phyloP scores from a whole-genome alignment of 2,888 invertebrate genomes.

The Coronaproctus castanopsis region DNA sequence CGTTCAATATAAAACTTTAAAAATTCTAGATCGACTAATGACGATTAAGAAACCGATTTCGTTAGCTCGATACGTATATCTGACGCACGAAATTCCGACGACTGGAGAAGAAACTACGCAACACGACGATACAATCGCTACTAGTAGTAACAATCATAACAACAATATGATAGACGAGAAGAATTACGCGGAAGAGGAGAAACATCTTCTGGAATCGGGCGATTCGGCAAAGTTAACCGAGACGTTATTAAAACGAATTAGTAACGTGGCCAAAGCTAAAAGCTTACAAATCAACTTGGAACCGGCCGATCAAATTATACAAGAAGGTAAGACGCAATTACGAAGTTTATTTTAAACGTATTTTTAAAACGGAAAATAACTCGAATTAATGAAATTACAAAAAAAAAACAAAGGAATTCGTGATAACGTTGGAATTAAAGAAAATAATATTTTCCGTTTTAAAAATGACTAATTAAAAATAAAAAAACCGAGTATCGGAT shows the following conservation, averaged over 20 bases:
- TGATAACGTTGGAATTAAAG: too few relatives aligned
- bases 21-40: slow-evolving; percentile 4
- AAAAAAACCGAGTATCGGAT: too few relatives aligned
- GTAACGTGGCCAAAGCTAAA: slow-evolving; percentile 6
- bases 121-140: slow-evolving; percentile 7
- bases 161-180: too few relatives aligned
- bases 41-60: slow-evolving; percentile 9
- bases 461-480: too few relatives aligned
- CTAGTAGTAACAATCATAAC: slow-evolving; percentile 3
- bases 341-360: too few relatives aligned
- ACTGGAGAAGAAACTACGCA: neutral
- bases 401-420: neutral
- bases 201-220: neutral
- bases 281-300: slow-evolving; percentile 11
- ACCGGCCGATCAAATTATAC: slow-evolving; percentile 1
- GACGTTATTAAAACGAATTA: slow-evolving; percentile 4
- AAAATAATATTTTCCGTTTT: too few relatives aligned
- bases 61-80: slow-evolving; percentile 7
- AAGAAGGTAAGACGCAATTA: slow-evolving; percentile 10
- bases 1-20: slow-evolving; percentile 5
- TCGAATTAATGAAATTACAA: neutral
- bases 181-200: neutral
- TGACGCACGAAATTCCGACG: slow-evolving; percentile 6
- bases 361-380: neutral
- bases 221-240: slow-evolving; percentile 5